Evolutionary conservation across 2,113 vertebrate species (phyloP).

Genomic region (Nibea coibor): DNA sequence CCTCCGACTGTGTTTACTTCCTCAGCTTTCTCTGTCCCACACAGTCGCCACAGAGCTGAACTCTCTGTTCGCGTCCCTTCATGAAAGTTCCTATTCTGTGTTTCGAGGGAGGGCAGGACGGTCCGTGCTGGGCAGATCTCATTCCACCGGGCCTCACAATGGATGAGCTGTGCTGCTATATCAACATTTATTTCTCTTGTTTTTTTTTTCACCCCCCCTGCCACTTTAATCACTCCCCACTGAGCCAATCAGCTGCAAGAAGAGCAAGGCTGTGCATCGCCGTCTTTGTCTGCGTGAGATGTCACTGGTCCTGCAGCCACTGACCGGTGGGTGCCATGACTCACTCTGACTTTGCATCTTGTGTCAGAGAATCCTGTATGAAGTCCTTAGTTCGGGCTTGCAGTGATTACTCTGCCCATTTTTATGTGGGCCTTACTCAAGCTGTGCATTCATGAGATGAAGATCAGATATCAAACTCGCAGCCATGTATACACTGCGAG

Average conservation of each 20-base stretch:
- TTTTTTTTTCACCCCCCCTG: not conserved
- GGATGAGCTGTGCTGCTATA: slow-evolving; percentile 75
- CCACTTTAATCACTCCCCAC: slow-evolving; percentile 54
- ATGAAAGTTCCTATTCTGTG: slow-evolving; percentile 80
- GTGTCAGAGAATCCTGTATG: not conserved
- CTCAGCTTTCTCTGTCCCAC: slow-evolving; percentile 53
- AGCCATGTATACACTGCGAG: slow-evolving; percentile 7
- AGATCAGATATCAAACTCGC: slow-evolving; percentile 45
- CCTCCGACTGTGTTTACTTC: slow-evolving; percentile 66
- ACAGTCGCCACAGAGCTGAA: slow-evolving; percentile 43
- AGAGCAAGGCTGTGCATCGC: slow-evolving; percentile 33
- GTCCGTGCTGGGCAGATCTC: slow-evolving; percentile 65
- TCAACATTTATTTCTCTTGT: slow-evolving; percentile 75
- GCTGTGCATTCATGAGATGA: slow-evolving; percentile 33
- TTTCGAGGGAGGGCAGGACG: slow-evolving; percentile 20
- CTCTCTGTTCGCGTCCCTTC: slow-evolving; percentile 63
- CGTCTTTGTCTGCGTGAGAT: slow-evolving; percentile 53
- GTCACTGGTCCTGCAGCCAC: slow-evolving; percentile 24
- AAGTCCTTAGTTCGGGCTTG: slow-evolving; percentile 11
- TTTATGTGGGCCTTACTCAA: slow-evolving; percentile 16
- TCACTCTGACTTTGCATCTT: slow-evolving; percentile 53
- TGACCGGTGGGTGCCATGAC: slow-evolving; percentile 34
- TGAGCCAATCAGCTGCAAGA: slow-evolving; percentile 58
- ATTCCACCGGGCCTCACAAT: slow-evolving; percentile 66
- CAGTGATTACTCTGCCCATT: not conserved